Evolutionary conservation across 2,888 invertebrate species (phyloP).

Genomic region (Metallyticus violacea): DNA sequence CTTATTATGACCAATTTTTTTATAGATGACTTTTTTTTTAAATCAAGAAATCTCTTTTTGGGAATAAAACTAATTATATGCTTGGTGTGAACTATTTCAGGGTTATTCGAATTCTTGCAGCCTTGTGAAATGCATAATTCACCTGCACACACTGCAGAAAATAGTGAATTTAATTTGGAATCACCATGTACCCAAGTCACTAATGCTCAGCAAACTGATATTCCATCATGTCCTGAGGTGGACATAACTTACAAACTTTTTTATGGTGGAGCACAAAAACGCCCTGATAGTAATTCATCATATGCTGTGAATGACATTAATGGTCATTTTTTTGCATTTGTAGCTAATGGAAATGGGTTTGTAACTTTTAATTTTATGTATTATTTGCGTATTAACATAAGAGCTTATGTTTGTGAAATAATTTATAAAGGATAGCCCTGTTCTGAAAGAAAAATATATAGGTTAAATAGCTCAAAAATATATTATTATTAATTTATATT

Average conservation of each 20-base stretch:
- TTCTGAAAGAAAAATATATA: no score
- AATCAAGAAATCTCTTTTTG: background rate
- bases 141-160: background rate
- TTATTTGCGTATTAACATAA: no score
- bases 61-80: background rate
- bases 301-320: conserved; percentile 40
- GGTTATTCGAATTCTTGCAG: conserved; percentile 12
- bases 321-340: conserved; percentile 32
- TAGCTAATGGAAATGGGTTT: conserved; percentile 35
- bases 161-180: background rate
- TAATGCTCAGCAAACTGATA: background rate
- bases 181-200: background rate
- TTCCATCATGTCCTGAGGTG: background rate
- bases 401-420: no score
- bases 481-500: no score
- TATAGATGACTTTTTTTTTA: no score
- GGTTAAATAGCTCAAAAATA: no score
- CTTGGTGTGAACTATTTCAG: background rate
- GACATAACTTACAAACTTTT: conserved; percentile 47
- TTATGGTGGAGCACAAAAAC: conserved; percentile 50
- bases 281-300: conserved; percentile 47
- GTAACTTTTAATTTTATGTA: background rate
- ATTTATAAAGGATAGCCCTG: no score
- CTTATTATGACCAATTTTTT: no score
- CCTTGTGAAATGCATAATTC: no score